Base-by-base conservation (phyloP, 2,888 invertebrate genomes). In the Drosophila ustulata region DNA sequence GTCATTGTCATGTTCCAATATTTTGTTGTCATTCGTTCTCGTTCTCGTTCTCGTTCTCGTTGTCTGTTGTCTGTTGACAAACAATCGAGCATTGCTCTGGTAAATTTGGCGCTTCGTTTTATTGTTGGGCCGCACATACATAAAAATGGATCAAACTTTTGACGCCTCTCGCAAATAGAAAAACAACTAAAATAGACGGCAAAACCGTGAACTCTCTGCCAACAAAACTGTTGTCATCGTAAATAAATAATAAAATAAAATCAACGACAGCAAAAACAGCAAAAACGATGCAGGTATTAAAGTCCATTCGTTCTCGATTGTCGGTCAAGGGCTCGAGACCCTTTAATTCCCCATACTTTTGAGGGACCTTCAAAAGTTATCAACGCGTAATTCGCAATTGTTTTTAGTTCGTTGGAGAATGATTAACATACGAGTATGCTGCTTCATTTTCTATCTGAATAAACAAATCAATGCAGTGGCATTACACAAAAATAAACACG, bases 111-210 rank as follows among this genome's bases (percentile, higher is more conserved):
- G 64, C 49, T 71, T 75, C 59, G 51, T 63, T 67, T 73, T 80
- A 80, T 77, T 71, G 80, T 53, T 55, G 25, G 63, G 37, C 45
- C 37, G 50, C 52, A 69, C 70, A 84, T 79, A 71, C 70, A 84
- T 79, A 71, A 72, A 84, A 84, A 84, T 82, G 82, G 67, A 81
- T 81, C 80, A 85, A 82, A 81, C 85, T 81, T 84, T 66, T 74
- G 78, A 75, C 74, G 73, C 73, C 67, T 72, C 47, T 25, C 30
- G 41, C 30, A 25, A 41, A 56, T 37, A 67, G 11, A 50, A 50
- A 9, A 11, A 13, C 11, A 71, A 62, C 41, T 26, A 46, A 64
- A 61, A 61, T 39, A 66, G 47, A 43, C 13, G 34, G 34, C 65
- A 65, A 46, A 41, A 57, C 43, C 57, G 25, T 11, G 25, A 70